Base-by-base conservation (phyloP, 2,797 vertebrate species). In the Vespertilio murinus region DNA sequence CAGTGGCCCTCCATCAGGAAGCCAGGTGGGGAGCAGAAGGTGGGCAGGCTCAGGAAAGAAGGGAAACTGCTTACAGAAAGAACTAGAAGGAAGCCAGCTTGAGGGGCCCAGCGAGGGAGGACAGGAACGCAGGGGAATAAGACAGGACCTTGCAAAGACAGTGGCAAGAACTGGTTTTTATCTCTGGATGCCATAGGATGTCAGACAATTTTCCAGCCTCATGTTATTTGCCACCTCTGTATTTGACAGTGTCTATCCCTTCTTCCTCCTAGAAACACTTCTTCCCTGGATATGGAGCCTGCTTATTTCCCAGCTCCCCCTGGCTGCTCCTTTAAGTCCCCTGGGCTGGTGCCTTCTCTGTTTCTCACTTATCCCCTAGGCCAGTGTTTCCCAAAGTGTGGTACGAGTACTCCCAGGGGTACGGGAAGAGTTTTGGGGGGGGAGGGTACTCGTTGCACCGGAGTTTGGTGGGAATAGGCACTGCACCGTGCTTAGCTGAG, bases 281-380 rank as follows among this genome's bases (percentile, higher is more conserved):
- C 20, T 47, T 22, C 67, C 47, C 77, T 38, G 6, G 12, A 28
- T 49, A 25, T 18, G 49, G 75, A 56, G 2, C 14, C 61, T 71
- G 28, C 73, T 8, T 8, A 40, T 45, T 17, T 49, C 73, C 47
- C 20, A 7, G 30, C 42, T 74, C 10, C 22, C 67, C 25, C 33
- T 2, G 17, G 23, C 47, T 8, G 3, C 56, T n/a, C 54, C 54
- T 33, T 25, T 40, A 16, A 3, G 16, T 28, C 61, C 86, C 20
- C 17, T 6, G 0, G 3, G 0, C 3, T 3, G 16, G 45, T 2
- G 3, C 71, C 35, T n/a, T 9, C 10, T 38, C 69, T 70, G 38
- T 47, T 28, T 16, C 40, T 47, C 13, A 38, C 9, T 17, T 59
- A 70, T 52, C 81, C 49, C 61, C 40, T 65, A 77, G 18, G 38